Evolutionary conservation across 2,797 vertebrate genomes (phyloP), one percentile per base, ranked within the genome.

Genomic region (Cossypha niveicapilla): DNA sequence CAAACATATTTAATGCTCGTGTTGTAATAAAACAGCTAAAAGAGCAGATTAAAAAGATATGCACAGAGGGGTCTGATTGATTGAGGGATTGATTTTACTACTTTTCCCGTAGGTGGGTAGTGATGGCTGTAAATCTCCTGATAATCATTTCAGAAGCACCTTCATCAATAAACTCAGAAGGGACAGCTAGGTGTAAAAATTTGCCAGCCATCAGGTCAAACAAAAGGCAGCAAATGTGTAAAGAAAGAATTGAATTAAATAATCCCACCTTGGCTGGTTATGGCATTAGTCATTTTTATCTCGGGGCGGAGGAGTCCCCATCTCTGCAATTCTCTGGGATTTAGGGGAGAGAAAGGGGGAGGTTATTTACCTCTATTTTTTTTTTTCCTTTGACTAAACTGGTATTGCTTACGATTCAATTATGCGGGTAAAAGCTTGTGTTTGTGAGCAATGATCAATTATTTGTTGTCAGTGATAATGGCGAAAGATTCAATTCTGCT

Each of bases 371-470:
- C 14, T 53, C 8, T 39, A 1, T 42, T 42, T 17, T 44, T 34
- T 44, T 34, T 58, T 42, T 51, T 54, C 57, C 71, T 92, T 91
- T 93, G 88, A 94, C 96, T 96, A 84, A 95, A 95, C 87, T 88
- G 93, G 92, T 95, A 94, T 94, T 97, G 96, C 97, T 97, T 97
- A 96, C 96, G 93, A 97, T 97, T 98, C 96, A 98, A 96, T 98
- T 98, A 98, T 98, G 97, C 94, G 95, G 95, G 95, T 97, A 98
- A 97, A 98, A 98, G 97, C 97, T 93, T 45, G 79, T 45, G 97
- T 97, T 97, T 95, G 96, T 94, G 97, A 94, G 97, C 97, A 97
- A 95, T 97, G 98, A 98, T 98, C 98, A 98, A 98, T 98, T 98
- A 98, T 97, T 96, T 96, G 95, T 96, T 98, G 98, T 98, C 98